Evolutionary conservation across 1,140 invertebrate species (phyloP).

Genomic region (Leptinotarsa texana): DNA sequence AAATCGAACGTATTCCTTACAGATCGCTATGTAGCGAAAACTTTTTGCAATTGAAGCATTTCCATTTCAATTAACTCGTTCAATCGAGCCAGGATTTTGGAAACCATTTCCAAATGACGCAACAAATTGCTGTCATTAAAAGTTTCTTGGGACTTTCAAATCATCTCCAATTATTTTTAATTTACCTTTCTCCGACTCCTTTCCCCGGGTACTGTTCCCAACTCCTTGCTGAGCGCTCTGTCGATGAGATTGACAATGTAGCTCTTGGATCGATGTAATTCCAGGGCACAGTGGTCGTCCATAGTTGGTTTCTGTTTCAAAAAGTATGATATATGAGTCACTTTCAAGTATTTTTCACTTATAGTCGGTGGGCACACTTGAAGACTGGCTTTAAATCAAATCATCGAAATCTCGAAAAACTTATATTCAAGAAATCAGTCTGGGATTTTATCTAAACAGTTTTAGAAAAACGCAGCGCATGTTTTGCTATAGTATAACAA

Average conservation of each 20-base stretch:
- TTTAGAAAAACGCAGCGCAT: too few species aligned
- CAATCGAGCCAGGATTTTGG: too few species aligned
- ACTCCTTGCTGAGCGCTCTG: constrained; percentile 52
- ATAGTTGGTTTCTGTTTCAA: constrained; percentile 14
- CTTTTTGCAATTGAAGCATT: background rate
- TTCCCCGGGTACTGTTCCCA: constrained; percentile 46
- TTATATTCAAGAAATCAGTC: too few species aligned
- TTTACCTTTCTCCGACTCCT: constrained; percentile 13
- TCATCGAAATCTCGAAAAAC: too few species aligned
- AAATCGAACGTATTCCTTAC: too few species aligned
- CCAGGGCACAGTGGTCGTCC: constrained; percentile 46
- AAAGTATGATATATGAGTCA: background rate
- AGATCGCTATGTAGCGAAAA: background rate
- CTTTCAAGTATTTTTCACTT: too few species aligned
- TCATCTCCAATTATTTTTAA: background rate
- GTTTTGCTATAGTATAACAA: too few species aligned
- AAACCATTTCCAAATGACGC: background rate
- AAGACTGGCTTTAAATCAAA: too few species aligned
- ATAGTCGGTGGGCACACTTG: too few species aligned
- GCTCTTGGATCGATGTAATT: constrained; percentile 56
- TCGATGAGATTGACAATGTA: constrained; percentile 57
- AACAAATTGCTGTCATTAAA: background rate
- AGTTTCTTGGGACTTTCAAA: background rate
- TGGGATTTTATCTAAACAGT: too few species aligned
- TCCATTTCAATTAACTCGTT: background rate